Evolutionary conservation across 2,888 invertebrate species (phyloP), one percentile per base, ranked within the genome.

Genomic region (Acanthacorydalis orientalis): DNA sequence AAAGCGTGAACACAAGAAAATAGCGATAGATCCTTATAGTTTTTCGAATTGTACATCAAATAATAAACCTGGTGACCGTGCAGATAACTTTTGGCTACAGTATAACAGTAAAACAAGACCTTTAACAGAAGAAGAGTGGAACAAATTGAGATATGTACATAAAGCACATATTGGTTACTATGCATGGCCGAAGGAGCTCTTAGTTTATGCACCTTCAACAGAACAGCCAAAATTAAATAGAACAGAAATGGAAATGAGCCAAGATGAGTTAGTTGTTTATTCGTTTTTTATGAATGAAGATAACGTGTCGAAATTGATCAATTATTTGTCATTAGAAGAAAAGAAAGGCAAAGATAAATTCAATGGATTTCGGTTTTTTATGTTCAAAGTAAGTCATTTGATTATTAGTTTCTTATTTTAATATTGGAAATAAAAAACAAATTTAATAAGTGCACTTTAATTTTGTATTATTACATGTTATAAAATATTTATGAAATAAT

Each of bases 291-390:
- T 59, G 0, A 68, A 81, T 53, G 64, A 75, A 10, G 68, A 69
- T 0, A 83, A 81, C 59, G 68, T 92, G 0, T 74, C 78, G 16
- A 77, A 77, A 51, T 68, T 92, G 10, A 70, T 90, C 1, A 68
- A 71, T 10, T 86, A 78, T 63, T 72, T 84, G 50, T 79, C 86
- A 0, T 68, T 89, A 43, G 92, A 92, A 59, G 90, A 89, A 57
- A 84, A 85, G 61, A 90, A 90, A 58, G 87, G 84, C 23, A 78
- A 77, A 50, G 89, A 90, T 59, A 81, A 81, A 60, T 90, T 90
- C 60, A 80, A 76, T 56, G 70, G 73, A 1, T 70, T 73, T 43
- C 68, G 80, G 44, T 83, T 78, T 63, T 67, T 73, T 10, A 63
- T 90, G 49, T 87, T 88, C 59, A 83, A 84, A 72, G 83, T 83